phyloP scores from a whole-genome alignment of 1,140 invertebrate genomes.

The Portunus trituberculatus region DNA sequence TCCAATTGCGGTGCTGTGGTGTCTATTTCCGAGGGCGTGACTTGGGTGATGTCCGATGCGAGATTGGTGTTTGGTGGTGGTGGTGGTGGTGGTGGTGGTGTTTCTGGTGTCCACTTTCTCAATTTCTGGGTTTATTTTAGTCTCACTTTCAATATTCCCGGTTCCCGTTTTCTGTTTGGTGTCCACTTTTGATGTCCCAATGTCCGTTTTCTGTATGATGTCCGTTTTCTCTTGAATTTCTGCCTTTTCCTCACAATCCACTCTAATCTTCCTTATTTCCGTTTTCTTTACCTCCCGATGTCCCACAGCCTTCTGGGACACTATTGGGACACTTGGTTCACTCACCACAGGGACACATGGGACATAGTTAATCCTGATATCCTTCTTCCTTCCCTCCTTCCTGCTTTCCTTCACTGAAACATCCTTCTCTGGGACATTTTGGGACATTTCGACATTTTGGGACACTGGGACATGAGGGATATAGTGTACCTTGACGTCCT shows the following conservation, averaged over 20 bases:
- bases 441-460: not conserved
- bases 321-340: too few relatives aligned
- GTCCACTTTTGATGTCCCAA: not conserved
- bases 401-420: not conserved
- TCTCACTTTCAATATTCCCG: not conserved
- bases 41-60: not conserved
- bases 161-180: not conserved
- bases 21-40: not conserved
- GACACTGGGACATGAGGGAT: not conserved
- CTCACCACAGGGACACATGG: not conserved
- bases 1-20: not conserved
- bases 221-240: not conserved
- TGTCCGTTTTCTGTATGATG: not conserved
- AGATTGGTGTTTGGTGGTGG: too few relatives aligned
- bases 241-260: too few relatives aligned
- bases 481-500: conserved; percentile 36
- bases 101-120: too few relatives aligned
- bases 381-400: too few relatives aligned
- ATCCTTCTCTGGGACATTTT: not conserved
- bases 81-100: too few relatives aligned
- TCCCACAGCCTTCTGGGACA: not conserved
- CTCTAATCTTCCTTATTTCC: too few relatives aligned
- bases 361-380: not conserved
- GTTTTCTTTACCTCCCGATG: not conserved
- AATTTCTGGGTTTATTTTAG: too few relatives aligned